Conservation (phyloP, 2,113 vertebrate species). For the Sigmodon hispidus region DNA sequence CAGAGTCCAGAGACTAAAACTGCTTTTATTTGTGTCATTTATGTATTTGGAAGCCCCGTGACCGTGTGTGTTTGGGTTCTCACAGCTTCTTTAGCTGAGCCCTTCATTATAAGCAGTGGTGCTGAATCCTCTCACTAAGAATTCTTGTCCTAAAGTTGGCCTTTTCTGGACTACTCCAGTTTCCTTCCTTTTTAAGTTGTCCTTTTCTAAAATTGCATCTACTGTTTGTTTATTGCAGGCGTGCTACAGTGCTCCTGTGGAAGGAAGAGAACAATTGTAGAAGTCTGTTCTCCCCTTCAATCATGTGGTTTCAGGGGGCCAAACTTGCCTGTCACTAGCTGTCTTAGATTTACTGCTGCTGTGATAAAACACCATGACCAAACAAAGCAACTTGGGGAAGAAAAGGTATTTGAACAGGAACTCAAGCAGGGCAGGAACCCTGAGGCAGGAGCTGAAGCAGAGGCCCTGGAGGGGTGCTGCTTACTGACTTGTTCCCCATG, state of each 20-base stretch:
- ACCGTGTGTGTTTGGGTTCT: background rate
- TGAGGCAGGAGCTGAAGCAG: background rate
- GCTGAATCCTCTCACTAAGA: no score
- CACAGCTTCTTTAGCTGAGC: background rate
- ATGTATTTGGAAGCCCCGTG: background rate
- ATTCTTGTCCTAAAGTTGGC: background rate
- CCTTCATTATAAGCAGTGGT: no score
- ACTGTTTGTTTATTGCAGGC: background rate
- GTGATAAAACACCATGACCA: background rate
- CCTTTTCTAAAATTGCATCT: background rate
- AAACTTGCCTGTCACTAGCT: background rate
- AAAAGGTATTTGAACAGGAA: background rate
- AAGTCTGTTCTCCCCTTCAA: background rate
- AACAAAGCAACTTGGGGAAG: background rate
- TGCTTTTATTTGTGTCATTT: background rate
- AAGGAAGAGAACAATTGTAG: background rate
- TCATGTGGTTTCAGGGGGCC: no score
- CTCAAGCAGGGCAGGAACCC: background rate
- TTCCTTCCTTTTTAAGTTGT: background rate
- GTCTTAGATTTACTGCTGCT: background rate
- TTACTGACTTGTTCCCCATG: background rate
- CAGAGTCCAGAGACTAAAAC: background rate
- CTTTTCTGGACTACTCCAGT: background rate
- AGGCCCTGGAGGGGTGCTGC: background rate
- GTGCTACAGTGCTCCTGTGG: no score